Evolutionary conservation across 2,113 vertebrate genomes (phyloP).

Genomic region (Sclerurus mexicanus): DNA sequence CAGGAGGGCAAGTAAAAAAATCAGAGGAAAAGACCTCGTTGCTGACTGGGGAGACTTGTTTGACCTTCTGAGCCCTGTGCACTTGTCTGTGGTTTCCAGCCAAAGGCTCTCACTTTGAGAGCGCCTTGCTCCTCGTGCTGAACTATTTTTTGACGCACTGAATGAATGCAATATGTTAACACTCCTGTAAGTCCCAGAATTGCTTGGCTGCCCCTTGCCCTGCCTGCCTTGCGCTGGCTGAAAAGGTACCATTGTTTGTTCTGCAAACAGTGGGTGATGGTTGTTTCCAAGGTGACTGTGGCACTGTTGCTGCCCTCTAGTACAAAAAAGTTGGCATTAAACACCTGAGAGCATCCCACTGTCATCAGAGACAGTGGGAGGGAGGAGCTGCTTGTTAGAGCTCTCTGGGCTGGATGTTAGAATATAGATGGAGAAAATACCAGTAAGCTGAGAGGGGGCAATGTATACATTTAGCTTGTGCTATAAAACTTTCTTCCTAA

Average conservation of each 20-base stretch:
- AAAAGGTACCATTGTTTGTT: conserved; percentile 96
- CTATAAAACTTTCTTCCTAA: neutral
- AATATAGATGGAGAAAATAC: neutral
- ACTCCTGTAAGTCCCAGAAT: conserved; percentile 74
- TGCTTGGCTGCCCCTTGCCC: conserved; percentile 81
- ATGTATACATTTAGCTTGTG: neutral
- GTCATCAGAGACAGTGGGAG: conserved; percentile 2
- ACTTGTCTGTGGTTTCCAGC: conserved; percentile 68
- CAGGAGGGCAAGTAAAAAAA: conserved; percentile 63
- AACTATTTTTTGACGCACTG: conserved; percentile 71
- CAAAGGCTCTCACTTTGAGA: conserved; percentile 65
- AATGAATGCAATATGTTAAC: conserved; percentile 79
- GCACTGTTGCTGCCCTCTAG: conserved; percentile 75
- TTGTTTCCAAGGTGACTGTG: conserved; percentile 82
- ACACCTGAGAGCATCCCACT: conserved; percentile 82
- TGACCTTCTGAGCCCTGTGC: conserved; percentile 50
- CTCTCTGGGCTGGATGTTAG: neutral
- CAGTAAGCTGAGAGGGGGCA: neutral
- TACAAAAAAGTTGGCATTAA: conserved; percentile 40
- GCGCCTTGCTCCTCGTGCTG: conserved; percentile 57
- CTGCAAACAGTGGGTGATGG: conserved; percentile 91
- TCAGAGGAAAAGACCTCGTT: conserved; percentile 5
- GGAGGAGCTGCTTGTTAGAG: neutral
- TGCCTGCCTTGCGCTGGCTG: conserved; percentile 79
- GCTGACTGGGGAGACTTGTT: conserved; percentile 37